Percentiles rank a stretch among this genome's conserved stretches.
Conservation (phyloP, 1,140 invertebrate genomes). For the Eufriesea mexicana region DNA sequence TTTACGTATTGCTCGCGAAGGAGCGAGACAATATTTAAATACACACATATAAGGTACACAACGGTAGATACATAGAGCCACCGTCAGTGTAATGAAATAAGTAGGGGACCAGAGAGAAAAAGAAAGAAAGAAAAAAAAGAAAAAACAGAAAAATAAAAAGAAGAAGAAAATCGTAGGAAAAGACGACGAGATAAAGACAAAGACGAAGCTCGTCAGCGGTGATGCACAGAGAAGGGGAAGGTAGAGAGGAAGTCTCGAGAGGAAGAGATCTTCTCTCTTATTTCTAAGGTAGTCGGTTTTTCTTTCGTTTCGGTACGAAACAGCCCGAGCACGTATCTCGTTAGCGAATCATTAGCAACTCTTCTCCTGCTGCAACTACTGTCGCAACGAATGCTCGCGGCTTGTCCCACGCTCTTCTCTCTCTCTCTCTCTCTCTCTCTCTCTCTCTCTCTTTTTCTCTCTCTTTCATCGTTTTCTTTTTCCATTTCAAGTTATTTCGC, state of each 20-base stretch:
- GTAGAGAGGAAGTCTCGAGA: slow-evolving; percentile 44
- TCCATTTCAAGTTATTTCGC: neutral
- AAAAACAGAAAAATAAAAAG: neutral
- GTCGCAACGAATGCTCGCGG: slow-evolving; percentile 42
- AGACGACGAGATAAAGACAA: slow-evolving; percentile 6
- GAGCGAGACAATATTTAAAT: slow-evolving; percentile 55
- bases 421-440: neutral
- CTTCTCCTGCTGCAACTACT: slow-evolving; percentile 59
- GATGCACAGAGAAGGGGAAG: neutral
- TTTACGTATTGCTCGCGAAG: slow-evolving; percentile 43
- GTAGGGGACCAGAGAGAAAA: neutral
- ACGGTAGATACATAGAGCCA: neutral
- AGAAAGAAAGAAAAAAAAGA: no score
- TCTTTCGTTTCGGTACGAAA: slow-evolving; percentile 55
- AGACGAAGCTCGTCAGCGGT: slow-evolving; percentile 29
- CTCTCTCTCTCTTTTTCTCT: neutral
- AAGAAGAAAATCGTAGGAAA: neutral
- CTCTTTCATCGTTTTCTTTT: neutral
- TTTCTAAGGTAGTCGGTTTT: slow-evolving; percentile 43
- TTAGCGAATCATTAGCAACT: slow-evolving; percentile 77
- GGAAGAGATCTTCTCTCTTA: slow-evolving; percentile 42
- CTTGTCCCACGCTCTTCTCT: slow-evolving; percentile 32
- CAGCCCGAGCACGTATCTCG: slow-evolving; percentile 71
- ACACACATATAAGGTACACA: slow-evolving; percentile 26
- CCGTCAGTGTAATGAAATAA: slow-evolving; percentile 1